Evolutionary conservation across 2,888 invertebrate genomes (phyloP).

Genomic region (Amphiduros pacificus): DNA sequence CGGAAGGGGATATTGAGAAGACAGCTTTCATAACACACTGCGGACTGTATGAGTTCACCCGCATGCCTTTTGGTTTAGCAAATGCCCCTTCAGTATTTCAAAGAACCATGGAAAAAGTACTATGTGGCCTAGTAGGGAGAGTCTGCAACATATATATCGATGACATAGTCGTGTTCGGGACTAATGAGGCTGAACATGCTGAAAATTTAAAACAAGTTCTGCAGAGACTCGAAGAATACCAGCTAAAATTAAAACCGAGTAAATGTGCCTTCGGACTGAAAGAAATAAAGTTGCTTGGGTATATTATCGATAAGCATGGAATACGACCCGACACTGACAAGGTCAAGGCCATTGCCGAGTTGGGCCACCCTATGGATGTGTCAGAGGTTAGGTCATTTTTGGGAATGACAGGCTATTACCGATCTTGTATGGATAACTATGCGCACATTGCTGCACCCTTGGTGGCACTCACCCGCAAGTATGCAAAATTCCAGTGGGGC

Average conservation of each 20-base stretch:
- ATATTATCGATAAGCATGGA: conserved; percentile 16
- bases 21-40: conserved; percentile 18
- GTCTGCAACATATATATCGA: conserved; percentile 20
- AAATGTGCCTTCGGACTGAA: conserved; percentile 22
- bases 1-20: conserved; percentile 14
- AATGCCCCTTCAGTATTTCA: conserved; percentile 24
- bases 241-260: conserved; percentile 19
- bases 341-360: conserved; percentile 14
- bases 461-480: background rate
- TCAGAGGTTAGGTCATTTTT: conserved; percentile 5
- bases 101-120: conserved; percentile 13
- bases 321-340: conserved; percentile 24
- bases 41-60: conserved; percentile 20
- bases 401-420: conserved; percentile 16
- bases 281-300: conserved; percentile 20
- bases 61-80: conserved; percentile 23
- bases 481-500: conserved; percentile 1
- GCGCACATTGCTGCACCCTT: conserved; percentile 9
- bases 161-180: conserved; percentile 20
- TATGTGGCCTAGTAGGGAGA: conserved; percentile 4
- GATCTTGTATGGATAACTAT: conserved; percentile 10
- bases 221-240: conserved; percentile 7
- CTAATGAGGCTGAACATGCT: conserved; percentile 10
- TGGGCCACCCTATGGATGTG: conserved; percentile 6
- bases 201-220: conserved; percentile 19